Conservation (phyloP, 2,113 vertebrate genomes). For the Gambusia affinis region DNA sequence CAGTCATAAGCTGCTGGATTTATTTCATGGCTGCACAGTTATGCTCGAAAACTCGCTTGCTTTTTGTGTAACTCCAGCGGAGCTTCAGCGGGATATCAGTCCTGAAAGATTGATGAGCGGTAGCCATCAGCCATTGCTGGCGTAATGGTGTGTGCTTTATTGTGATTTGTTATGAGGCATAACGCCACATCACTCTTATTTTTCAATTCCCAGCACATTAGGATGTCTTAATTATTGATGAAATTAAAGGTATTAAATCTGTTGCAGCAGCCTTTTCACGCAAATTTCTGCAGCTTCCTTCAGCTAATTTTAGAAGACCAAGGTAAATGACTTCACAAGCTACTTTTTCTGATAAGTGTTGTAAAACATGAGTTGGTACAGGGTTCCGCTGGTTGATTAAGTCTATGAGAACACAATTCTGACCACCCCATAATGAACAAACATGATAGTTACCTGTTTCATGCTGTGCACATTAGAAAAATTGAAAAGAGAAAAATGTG, state of each 20-base stretch:
- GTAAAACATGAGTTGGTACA: conserved; percentile 4
- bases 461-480: not conserved
- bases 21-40: conserved; percentile 17
- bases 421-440: not conserved
- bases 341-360: conserved; percentile 6
- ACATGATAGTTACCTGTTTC: not conserved
- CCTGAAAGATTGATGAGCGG: conserved; percentile 62
- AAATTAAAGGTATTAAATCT: conserved; percentile 32
- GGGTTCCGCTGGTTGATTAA: not conserved
- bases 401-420: not conserved
- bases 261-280: conserved; percentile 18
- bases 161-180: conserved; percentile 61
- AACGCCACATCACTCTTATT: conserved; percentile 50
- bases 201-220: conserved; percentile 49
- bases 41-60: conserved; percentile 33
- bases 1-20: conserved; percentile 21
- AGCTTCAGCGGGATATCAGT: conserved; percentile 47
- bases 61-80: conserved; percentile 33
- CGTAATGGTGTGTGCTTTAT: conserved; percentile 67
- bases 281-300: conserved; percentile 22
- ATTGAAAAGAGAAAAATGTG: not conserved
- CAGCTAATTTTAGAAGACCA: conserved; percentile 6
- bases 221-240: conserved; percentile 62
- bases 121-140: conserved; percentile 54
- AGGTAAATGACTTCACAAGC: conserved; percentile 14